Base-by-base conservation (phyloP, 92 coral and sea anemone genomes). In the Blastomussa wellsi region DNA sequence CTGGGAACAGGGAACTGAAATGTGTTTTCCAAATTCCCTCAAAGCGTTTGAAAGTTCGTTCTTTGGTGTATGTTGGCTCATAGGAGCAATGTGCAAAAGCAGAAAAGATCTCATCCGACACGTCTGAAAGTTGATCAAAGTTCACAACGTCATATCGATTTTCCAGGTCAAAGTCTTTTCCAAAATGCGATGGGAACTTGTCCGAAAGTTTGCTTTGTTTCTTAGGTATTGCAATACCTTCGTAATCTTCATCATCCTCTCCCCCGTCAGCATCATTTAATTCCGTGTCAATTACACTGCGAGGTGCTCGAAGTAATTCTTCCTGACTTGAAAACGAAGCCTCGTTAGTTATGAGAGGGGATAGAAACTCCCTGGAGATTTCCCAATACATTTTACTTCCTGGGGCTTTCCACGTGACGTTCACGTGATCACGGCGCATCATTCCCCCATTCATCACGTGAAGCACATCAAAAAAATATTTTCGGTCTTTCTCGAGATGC, bases 21-120 rank as follows among this genome's bases (percentile, higher is more conserved):
- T 95, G 94, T 7, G 98, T 93, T 38, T 60, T 79, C 84, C 91
- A 91, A 20, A 90, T 74, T 5, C 98, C 98, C 62, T 92, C 92
- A 68, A 86, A 92, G 14, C 88, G 89, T 74, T 86, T 89, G 10
- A 90, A 75, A 31, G 59, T 26, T 26, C 72, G 55, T 64, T 85
- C 78, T 15, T 42, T 51, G 48, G 79, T 75, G 67, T 88, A 92
- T 7, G 87, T 86, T 19, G 95, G 95, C 9, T 64, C 77, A 37
- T 82, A 80, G 0, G 88, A 71, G 78, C 92, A 88, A n/a, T 74
- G 60, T 51, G 83, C 81, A 11, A 91, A 86, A 36, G 79, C 51
- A n/a, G 81, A 78, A 39, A 88, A 79, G 31, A 92, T 65, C 20
- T 74, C 85, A 10, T 62, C 29, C 24, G 67, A 51, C 33, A 12